Percentiles rank a stretch among this genome's conserved stretches.
phyloP scores from a whole-genome alignment of 2,113 vertebrate species.

The Patagioenas fasciata region DNA sequence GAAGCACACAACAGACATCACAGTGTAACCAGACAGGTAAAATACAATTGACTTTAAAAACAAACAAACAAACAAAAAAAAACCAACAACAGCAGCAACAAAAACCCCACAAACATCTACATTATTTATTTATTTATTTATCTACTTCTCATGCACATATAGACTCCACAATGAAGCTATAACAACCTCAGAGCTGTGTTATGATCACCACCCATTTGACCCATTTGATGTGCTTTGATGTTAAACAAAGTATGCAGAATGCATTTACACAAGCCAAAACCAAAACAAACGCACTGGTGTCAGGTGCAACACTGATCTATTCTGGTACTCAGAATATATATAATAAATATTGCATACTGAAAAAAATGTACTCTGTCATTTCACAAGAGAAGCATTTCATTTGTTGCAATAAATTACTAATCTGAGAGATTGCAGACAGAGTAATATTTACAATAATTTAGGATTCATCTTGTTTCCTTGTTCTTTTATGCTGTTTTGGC shows the following conservation, averaged over 20 bases:
- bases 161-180: background rate
- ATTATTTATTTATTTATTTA: too few relatives aligned
- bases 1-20: background rate
- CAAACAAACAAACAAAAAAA: too few relatives aligned
- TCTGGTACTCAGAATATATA: background rate
- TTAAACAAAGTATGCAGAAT: slow-evolving; percentile 3
- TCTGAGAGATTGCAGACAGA: slow-evolving; percentile 10
- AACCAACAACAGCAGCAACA: too few relatives aligned
- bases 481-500: slow-evolving; percentile 6
- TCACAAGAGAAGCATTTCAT: slow-evolving; percentile 34
- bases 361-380: background rate
- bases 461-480: slow-evolving; percentile 2
- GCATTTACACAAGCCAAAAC: background rate
- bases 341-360: background rate
- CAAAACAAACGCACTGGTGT: slow-evolving; percentile 1
- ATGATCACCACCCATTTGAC: background rate
- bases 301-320: background rate
- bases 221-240: background rate
- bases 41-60: background rate
- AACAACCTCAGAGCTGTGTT: background rate
- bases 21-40: background rate
- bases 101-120: too few relatives aligned
- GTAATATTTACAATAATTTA: slow-evolving; percentile 6
- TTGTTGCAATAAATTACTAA: slow-evolving; percentile 34
- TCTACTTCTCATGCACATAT: background rate